A percentile compares a stretch with the other conserved stretches of the same genome.
phyloP scores from a whole-genome alignment of 1,140 invertebrate species.

The Drosophila ficusphila region DNA sequence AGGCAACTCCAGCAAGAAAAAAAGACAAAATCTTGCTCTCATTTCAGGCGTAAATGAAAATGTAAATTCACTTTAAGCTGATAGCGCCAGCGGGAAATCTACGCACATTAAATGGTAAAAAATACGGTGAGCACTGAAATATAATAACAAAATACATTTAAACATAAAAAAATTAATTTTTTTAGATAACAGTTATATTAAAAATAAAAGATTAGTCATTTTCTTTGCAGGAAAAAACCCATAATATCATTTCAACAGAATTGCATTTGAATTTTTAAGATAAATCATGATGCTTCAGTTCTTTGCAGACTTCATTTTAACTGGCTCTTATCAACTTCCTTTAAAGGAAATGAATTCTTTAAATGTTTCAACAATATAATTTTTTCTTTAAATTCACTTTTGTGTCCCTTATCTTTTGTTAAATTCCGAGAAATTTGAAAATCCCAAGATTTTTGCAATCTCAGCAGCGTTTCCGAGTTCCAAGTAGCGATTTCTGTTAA shows the following conservation, averaged over 20 bases:
- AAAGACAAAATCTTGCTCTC: constrained; percentile 62
- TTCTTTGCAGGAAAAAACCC: too few relatives aligned
- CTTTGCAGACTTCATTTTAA: too few relatives aligned
- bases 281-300: too few relatives aligned
- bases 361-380: too few relatives aligned
- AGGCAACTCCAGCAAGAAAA: constrained; percentile 32
- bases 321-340: too few relatives aligned
- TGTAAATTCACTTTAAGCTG: constrained; percentile 72
- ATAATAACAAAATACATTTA: constrained; percentile 38
- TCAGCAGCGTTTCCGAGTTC: constrained; percentile 18
- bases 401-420: too few relatives aligned
- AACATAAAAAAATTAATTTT: constrained; percentile 18
- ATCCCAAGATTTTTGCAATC: not conserved
- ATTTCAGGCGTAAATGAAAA: constrained; percentile 77
- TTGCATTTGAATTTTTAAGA: too few relatives aligned
- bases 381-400: too few relatives aligned
- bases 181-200: too few relatives aligned
- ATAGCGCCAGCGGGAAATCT: constrained; percentile 27
- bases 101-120: not conserved
- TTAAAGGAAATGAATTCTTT: too few relatives aligned
- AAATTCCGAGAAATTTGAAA: not conserved
- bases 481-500: constrained; percentile 9
- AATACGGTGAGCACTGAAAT: not conserved
- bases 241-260: too few relatives aligned
- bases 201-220: too few relatives aligned